Percentiles rank a stretch among this genome's conserved stretches.
phyloP scores from a whole-genome alignment of 2,888 invertebrate genomes.

The Synanthedon tipuliformis region DNA sequence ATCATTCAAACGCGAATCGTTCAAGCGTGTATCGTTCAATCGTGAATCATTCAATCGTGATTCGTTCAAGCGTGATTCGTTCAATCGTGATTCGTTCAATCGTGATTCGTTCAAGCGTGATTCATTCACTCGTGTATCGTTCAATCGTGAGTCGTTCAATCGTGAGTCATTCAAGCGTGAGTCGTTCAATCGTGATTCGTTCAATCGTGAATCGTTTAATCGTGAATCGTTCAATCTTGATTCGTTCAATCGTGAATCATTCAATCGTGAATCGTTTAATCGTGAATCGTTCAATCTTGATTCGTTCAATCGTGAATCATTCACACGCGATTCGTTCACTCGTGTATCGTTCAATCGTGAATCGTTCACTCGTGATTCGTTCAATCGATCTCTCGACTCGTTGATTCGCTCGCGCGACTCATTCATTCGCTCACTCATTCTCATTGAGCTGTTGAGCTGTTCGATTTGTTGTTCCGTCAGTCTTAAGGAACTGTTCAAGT shows the following conservation, averaged over 20 bases:
- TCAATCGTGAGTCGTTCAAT: conserved; percentile 2
- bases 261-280: no score
- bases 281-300: conserved; percentile 2
- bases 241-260: conserved; percentile 12
- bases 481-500: conserved; percentile 25
- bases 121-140: conserved; percentile 5
- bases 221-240: conserved; percentile 2
- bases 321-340: neutral
- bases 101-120: no score
- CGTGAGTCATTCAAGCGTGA: no score
- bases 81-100: conserved; percentile 3
- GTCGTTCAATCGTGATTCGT: conserved; percentile 5
- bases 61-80: conserved; percentile 6
- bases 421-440: conserved; percentile 27
- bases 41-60: conserved; percentile 1
- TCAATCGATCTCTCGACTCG: conserved; percentile 3
- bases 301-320: neutral
- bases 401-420: conserved; percentile 18
- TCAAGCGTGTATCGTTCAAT: conserved; percentile 1
- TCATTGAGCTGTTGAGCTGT: conserved; percentile 26
- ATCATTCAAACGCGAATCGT: neutral
- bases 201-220: conserved; percentile 1
- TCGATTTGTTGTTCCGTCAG: conserved; percentile 32
- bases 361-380: conserved; percentile 3
- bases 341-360: conserved; percentile 1